phyloP scores from a whole-genome alignment of 2,888 invertebrate genomes.

The Apamea sordens region DNA sequence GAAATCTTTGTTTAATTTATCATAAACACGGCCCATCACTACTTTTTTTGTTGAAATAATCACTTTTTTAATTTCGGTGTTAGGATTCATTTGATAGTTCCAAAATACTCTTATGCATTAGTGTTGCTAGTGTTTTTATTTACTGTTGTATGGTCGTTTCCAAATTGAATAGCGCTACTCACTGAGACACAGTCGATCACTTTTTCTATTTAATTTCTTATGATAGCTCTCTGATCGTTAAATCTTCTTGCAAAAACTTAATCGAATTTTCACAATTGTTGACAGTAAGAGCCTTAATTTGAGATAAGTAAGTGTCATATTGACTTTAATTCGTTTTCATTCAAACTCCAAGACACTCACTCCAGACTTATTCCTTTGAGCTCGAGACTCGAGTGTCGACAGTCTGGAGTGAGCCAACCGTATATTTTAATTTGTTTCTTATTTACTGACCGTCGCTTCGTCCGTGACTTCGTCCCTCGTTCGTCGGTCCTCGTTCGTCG shows the following conservation, averaged over 20 bases:
- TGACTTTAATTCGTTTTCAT: conserved; percentile 43
- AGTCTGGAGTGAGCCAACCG: conserved; percentile 16
- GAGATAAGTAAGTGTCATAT: conserved; percentile 24
- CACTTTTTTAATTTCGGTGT: no score
- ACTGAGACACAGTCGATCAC: neutral
- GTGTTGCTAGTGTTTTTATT: no score
- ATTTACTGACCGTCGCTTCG: conserved; percentile 18
- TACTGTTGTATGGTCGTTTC: no score
- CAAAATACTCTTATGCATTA: no score
- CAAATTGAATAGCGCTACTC: neutral
- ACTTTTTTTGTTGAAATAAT: no score
- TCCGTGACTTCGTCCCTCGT: neutral
- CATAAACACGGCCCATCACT: no score
- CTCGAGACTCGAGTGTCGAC: no score
- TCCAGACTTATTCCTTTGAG: no score
- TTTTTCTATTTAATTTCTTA: neutral
- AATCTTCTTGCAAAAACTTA: neutral
- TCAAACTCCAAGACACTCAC: neutral
- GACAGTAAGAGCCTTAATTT: conserved; percentile 1
- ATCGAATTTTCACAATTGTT: conserved; percentile 20
- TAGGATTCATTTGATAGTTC: no score
- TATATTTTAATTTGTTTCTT: conserved; percentile 43
- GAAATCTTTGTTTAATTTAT: no score
- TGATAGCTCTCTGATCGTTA: neutral
- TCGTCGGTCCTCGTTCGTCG: no score